Conservation (phyloP, 30 jellyfish, hydroid and myxozoan genomes). For the Cassiopea andromeda region DNA sequence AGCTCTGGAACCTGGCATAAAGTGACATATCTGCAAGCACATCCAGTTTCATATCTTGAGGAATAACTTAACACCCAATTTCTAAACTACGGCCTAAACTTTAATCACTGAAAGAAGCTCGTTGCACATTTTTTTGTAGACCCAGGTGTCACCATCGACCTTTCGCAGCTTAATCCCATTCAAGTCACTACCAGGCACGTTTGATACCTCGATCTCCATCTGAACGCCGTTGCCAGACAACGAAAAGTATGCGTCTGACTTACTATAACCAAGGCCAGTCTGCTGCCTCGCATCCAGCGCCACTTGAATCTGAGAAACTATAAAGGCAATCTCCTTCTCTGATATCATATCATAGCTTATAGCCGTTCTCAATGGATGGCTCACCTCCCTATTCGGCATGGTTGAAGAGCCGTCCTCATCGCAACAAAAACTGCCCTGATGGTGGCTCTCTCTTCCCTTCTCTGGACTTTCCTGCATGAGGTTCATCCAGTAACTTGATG, state of each 20-base stretch:
- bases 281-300: slow-evolving; percentile 77
- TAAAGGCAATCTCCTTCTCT: slow-evolving; percentile 61
- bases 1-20: not conserved
- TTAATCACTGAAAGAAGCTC: slow-evolving; percentile 75
- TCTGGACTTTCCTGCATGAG: slow-evolving; percentile 30
- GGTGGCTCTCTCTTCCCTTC: slow-evolving; percentile 39
- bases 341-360: slow-evolving; percentile 82
- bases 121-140: slow-evolving; percentile 80
- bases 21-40: not conserved
- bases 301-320: slow-evolving; percentile 79
- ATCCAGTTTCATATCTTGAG: slow-evolving; percentile 6
- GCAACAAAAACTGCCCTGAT: not conserved
- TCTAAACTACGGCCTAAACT: slow-evolving; percentile 41
- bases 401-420: slow-evolving; percentile 21
- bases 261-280: slow-evolving; percentile 71
- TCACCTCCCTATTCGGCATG: slow-evolving; percentile 40
- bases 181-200: slow-evolving; percentile 71
- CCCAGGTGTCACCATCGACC: slow-evolving; percentile 96
- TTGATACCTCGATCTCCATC: slow-evolving; percentile 88
- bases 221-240: slow-evolving; percentile 87
- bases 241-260: slow-evolving; percentile 88
- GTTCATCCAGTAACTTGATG: slow-evolving; percentile 59
- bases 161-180: slow-evolving; percentile 82
- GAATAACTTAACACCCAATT: slow-evolving; percentile 20
- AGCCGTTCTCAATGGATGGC: slow-evolving; percentile 73